Evolutionary conservation across 2,113 vertebrate genomes (phyloP).

Genomic region (Lophura nycthemera): DNA sequence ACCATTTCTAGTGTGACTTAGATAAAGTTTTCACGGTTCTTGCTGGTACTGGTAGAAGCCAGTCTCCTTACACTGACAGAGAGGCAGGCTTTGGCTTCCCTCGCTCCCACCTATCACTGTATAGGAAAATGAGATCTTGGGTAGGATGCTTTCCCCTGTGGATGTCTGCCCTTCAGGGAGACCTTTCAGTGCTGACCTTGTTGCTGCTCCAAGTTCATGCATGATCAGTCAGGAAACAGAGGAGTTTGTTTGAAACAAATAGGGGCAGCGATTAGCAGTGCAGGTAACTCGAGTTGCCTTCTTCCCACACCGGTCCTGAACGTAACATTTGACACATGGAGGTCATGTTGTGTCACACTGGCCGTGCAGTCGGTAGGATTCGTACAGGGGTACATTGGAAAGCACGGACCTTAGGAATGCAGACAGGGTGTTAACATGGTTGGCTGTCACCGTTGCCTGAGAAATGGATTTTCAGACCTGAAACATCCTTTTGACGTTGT

Average conservation of each 20-base stretch:
- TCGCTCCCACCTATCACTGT: background rate
- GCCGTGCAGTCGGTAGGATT: background rate
- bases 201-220: background rate
- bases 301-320: background rate
- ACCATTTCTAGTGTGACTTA: background rate
- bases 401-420: background rate
- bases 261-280: background rate
- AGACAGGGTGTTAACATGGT: background rate
- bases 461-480: background rate
- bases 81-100: background rate
- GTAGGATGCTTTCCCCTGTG: background rate
- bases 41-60: background rate
- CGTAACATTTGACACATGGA: background rate
- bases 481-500: background rate
- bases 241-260: background rate
- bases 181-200: background rate
- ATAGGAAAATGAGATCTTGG: background rate
- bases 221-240: background rate
- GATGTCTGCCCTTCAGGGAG: background rate
- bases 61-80: background rate
- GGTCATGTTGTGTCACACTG: background rate
- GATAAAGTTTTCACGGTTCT: background rate
- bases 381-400: background rate
- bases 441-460: background rate
- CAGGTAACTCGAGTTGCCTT: background rate